Evolutionary conservation across 2,113 vertebrate species (phyloP).

Genomic region (Lycaon pictus): DNA sequence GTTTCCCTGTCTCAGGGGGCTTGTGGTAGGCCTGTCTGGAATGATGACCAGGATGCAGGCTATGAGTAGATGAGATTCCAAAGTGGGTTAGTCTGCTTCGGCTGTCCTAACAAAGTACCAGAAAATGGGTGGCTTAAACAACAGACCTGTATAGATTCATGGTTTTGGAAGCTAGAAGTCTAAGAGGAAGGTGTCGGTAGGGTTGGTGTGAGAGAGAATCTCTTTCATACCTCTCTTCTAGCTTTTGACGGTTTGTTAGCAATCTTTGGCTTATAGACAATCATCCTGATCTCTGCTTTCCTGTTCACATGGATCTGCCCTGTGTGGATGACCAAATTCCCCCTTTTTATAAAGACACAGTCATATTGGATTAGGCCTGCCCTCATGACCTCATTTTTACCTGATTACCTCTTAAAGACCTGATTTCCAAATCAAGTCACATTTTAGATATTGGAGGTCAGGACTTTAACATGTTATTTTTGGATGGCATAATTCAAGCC

Average conservation of each 20-base stretch:
- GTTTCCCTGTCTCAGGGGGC: not conserved
- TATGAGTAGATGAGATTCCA: fast-evolving
- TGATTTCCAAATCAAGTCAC: not conserved
- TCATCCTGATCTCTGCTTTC: not conserved
- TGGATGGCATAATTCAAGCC: not conserved
- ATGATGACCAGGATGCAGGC: not conserved
- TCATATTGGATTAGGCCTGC: not conserved
- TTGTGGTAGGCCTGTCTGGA: not conserved
- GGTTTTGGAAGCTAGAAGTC: not conserved
- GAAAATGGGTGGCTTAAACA: not conserved
- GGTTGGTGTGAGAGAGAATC: not conserved
- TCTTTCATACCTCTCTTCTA: not conserved
- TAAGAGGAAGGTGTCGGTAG: not conserved
- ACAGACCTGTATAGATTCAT: not conserved
- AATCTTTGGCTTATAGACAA: not conserved
- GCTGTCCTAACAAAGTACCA: not conserved
- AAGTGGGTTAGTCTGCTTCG: not conserved
- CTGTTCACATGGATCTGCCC: not conserved
- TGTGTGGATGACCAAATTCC: not conserved
- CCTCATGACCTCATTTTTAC: not conserved
- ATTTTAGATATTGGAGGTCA: not conserved
- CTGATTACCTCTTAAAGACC: not conserved
- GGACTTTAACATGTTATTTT: not conserved
- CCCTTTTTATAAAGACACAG: not conserved
- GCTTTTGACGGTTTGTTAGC: not conserved